Conservation (phyloP, 2,888 invertebrate genomes). For the Laspeyria flexula region DNA sequence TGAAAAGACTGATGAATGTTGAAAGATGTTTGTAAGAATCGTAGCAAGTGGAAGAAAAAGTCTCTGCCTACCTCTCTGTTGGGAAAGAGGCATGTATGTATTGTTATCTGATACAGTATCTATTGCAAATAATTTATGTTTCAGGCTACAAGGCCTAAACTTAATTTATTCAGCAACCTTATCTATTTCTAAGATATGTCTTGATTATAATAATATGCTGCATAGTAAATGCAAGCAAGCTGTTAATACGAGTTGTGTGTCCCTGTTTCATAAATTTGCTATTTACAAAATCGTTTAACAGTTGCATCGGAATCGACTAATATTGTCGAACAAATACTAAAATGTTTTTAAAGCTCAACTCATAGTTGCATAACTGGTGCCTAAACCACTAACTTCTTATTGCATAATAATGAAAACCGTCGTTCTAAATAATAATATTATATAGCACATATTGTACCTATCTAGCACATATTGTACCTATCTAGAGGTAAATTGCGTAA, state of each 20-base stretch:
- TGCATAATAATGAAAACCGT: constrained; percentile 35
- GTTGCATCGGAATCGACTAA: constrained; percentile 40
- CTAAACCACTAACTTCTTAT: constrained; percentile 35
- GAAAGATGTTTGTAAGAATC: too few species aligned
- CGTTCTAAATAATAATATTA: constrained; percentile 4
- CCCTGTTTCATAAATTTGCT: constrained; percentile 14
- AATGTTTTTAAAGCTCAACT: constrained; percentile 43
- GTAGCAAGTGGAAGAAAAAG: too few species aligned
- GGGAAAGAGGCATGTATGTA: too few species aligned
- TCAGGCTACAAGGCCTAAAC: too few species aligned
- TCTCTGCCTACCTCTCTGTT: too few species aligned
- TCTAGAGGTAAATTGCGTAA: too few species aligned
- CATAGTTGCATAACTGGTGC: constrained; percentile 49
- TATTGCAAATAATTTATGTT: too few species aligned
- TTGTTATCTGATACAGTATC: too few species aligned
- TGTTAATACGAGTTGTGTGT: constrained; percentile 7
- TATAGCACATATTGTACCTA: neutral
- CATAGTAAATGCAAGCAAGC: neutral
- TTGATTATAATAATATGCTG: neutral
- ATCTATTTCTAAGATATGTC: neutral
- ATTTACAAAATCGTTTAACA: constrained; percentile 41
- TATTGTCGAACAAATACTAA: constrained; percentile 50
- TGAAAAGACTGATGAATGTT: too few species aligned
- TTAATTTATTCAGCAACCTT: neutral
- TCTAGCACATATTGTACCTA: neutral